A percentile compares a stretch with the other conserved stretches of the same genome.
These are phyloP conservation scores for Drosophila pruinosa DNA, from an alignment of 1,140 invertebrate species.

Conservation along the genomic window DNA sequence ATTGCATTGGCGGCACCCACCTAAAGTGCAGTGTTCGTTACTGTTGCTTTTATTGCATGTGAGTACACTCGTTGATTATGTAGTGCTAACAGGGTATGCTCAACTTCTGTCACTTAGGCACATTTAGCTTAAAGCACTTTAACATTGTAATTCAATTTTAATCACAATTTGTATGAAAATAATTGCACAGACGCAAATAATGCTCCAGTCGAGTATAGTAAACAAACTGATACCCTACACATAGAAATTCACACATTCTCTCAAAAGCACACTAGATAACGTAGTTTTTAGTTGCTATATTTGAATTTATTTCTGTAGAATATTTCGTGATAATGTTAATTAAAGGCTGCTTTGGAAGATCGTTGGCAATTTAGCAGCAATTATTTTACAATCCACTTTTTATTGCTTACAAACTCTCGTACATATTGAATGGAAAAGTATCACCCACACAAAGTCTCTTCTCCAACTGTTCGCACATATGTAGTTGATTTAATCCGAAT, in stretches of 20 bases:
- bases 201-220: not conserved
- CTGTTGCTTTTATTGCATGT: not conserved
- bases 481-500: not conserved
- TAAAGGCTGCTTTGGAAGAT: not conserved
- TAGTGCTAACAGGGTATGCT: not conserved
- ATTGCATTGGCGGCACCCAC: slow-evolving; percentile 56
- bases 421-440: not conserved
- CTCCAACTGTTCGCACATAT: not conserved
- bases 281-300: too few species aligned
- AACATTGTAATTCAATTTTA: not conserved
- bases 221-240: not conserved
- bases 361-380: too few species aligned
- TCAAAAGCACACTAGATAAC: too few species aligned
- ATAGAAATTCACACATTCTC: not conserved
- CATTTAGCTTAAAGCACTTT: not conserved
- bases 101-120: not conserved
- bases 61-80: not conserved
- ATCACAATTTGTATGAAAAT: not conserved
- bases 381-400: not conserved
- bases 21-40: slow-evolving; percentile 1
- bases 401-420: not conserved
- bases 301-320: not conserved
- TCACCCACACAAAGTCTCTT: not conserved
- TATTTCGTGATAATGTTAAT: not conserved
- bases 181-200: not conserved